phyloP scores from a whole-genome alignment of 1,140 invertebrate species.

The Philaenus spumarius region DNA sequence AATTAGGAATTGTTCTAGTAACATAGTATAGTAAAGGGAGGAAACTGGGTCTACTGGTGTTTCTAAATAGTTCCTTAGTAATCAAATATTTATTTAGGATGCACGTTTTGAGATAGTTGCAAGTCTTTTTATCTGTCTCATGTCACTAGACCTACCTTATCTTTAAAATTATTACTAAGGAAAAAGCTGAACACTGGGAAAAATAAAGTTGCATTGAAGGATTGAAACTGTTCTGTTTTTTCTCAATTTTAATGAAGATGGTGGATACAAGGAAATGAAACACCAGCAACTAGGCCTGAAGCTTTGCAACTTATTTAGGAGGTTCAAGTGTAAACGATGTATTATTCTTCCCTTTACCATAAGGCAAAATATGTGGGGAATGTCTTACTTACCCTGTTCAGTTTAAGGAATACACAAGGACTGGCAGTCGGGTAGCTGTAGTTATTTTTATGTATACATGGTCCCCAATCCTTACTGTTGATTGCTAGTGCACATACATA shows the following conservation, averaged over 20 bases:
- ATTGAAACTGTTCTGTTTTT: not conserved
- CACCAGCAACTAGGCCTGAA: not conserved
- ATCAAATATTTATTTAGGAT: too few relatives aligned
- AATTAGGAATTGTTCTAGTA: too few relatives aligned
- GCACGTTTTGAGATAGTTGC: too few relatives aligned
- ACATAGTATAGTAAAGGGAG: too few relatives aligned
- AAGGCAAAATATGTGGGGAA: too few relatives aligned
- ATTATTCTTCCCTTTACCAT: too few relatives aligned
- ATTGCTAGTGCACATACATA: constrained; percentile 67
- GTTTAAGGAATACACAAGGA: constrained; percentile 79
- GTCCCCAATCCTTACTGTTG: constrained; percentile 45
- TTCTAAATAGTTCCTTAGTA: too few relatives aligned
- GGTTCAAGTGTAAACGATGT: too few relatives aligned
- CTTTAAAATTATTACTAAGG: too few relatives aligned
- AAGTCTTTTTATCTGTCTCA: too few relatives aligned
- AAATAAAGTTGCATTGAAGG: not conserved
- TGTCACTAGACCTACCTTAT: too few relatives aligned
- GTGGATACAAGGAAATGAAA: not conserved
- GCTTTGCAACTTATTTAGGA: not conserved
- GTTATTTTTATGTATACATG: constrained; percentile 52
- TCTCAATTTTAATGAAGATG: not conserved
- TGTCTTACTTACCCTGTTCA: constrained; percentile 71
- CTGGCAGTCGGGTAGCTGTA: constrained; percentile 65
- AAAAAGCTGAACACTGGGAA: not conserved
- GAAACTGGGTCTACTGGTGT: too few relatives aligned